phyloP scores from a whole-genome alignment of 2,888 invertebrate genomes.

The Cecidostiba fungosa region DNA sequence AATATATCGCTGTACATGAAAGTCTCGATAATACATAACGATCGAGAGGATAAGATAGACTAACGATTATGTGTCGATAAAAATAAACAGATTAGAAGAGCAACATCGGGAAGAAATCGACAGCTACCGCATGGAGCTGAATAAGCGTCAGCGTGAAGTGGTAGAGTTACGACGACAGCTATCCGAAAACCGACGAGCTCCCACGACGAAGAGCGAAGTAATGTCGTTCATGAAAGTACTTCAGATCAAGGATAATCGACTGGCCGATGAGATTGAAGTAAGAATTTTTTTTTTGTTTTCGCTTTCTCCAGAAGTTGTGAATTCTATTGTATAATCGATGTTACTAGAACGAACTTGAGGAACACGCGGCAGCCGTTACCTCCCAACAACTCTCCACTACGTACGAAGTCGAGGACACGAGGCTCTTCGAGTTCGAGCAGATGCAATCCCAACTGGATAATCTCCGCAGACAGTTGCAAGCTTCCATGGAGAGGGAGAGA shows the following conservation, averaged over 20 bases:
- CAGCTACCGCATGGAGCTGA: slow-evolving; percentile 84
- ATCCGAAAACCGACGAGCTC: slow-evolving; percentile 77
- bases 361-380: slow-evolving; percentile 69
- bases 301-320: background rate
- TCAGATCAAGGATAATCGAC: slow-evolving; percentile 78
- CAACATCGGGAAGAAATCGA: slow-evolving; percentile 85
- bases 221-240: slow-evolving; percentile 77
- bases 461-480: slow-evolving; percentile 73
- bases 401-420: slow-evolving; percentile 64
- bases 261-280: slow-evolving; percentile 67
- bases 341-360: slow-evolving; percentile 72
- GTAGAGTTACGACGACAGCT: slow-evolving; percentile 78
- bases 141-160: slow-evolving; percentile 84
- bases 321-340: background rate
- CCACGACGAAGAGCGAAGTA: slow-evolving; percentile 76
- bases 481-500: slow-evolving; percentile 75
- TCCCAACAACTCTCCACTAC: slow-evolving; percentile 53
- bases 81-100: slow-evolving; percentile 81
- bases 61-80: no score
- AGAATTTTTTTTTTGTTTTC: background rate
- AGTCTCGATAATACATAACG: no score
- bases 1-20: no score
- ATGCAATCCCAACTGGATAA: slow-evolving; percentile 70
- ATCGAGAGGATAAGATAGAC: no score
- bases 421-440: slow-evolving; percentile 70